phyloP scores from a whole-genome alignment of 2,888 invertebrate species.

The Crossocerus cetratus region DNA sequence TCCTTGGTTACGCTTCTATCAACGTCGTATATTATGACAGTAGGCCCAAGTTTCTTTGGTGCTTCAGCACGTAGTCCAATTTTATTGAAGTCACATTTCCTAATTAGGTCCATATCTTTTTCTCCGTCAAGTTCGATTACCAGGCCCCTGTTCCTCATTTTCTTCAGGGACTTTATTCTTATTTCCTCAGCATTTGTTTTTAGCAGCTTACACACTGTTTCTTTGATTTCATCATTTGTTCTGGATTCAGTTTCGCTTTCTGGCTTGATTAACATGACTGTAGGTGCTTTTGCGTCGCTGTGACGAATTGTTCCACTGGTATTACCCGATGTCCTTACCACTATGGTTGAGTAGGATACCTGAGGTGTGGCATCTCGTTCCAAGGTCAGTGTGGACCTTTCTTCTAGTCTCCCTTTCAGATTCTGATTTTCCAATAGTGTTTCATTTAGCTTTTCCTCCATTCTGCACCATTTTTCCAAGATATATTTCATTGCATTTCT shows the following conservation, averaged over 20 bases:
- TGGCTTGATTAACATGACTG: background rate
- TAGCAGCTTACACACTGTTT: background rate
- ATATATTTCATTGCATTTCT: background rate
- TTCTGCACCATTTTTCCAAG: background rate
- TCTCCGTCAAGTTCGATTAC: background rate
- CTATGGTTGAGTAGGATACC: too few species aligned
- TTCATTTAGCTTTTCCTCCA: background rate
- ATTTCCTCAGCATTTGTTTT: background rate
- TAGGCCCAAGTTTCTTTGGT: background rate
- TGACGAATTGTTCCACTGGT: too few species aligned
- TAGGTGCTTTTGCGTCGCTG: too few species aligned
- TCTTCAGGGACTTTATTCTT: background rate
- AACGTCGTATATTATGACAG: background rate
- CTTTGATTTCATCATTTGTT: background rate
- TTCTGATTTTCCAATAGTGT: background rate
- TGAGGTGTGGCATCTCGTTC: too few species aligned
- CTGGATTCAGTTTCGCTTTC: background rate
- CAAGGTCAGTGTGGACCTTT: too few species aligned
- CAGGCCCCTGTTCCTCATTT: background rate
- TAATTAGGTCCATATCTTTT: background rate
- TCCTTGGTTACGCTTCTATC: background rate
- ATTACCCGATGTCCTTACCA: too few species aligned
- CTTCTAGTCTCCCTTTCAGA: background rate
- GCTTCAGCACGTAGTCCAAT: background rate
- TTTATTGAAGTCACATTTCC: background rate